Evolutionary conservation across 2,113 vertebrate genomes (phyloP), one percentile per base, ranked within the genome.

Genomic region (Cacatua alba): DNA sequence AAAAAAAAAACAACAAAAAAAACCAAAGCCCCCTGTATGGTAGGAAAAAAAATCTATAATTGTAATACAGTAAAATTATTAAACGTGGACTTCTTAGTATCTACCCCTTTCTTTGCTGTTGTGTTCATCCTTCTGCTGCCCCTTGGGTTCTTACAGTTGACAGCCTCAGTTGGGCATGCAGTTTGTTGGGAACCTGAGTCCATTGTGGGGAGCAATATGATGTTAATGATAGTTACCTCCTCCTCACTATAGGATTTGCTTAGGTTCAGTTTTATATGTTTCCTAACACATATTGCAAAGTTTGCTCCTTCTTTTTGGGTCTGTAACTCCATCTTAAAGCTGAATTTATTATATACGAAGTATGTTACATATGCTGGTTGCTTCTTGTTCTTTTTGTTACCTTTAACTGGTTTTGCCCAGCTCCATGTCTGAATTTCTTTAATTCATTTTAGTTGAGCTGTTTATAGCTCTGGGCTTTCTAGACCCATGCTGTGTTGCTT

Each of bases 11-110:
- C 37, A 81, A 82, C 10, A 49, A 20, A 39, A 39, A 39, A 39
- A 39, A 37, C 37, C 1, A 19, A 60, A 41, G 15, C 1, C 0
- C 7, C 3, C 6, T 39, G 0, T 44, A 11, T 15, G 57, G 5
- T 44, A 48, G 13, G 39, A 39, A n/a, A 33, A 13, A 3, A 29
- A 21, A n/a, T 63, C 19, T 62, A 3, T 44, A 71, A 17, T 5
- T 57, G 1, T 29, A 85, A 52, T 69, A 70, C 17, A 48, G 24
- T 11, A 33, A 86, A 86, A 68, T 43, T 55, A 55, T 46, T 77
- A 55, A 92, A 23, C 1, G 5, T 51, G 3, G 3, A 35, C 12
- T 81, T 76, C 6, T 43, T 86, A 37, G 11, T 67, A 62, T 57
- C 10, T 52, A 28, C 9, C 4, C 3, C 5, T 89, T 80, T 76